Conservation (phyloP, 2,113 vertebrate genomes). For the Eolophus roseicapilla region DNA sequence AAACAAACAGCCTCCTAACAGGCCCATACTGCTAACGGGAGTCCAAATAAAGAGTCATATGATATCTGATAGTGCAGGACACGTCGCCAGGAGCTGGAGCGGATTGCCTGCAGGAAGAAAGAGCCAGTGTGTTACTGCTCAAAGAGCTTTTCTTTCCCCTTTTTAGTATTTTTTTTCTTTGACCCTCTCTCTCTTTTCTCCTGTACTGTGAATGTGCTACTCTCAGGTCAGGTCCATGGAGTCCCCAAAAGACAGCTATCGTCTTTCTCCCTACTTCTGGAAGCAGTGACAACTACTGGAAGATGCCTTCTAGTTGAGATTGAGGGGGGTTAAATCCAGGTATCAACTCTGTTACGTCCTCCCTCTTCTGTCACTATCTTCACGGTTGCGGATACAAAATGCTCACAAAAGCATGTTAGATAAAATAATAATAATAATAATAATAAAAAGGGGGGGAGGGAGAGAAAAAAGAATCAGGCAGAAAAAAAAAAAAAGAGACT, state of each 20-base stretch:
- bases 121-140: conserved; percentile 83
- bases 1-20: conserved; percentile 82
- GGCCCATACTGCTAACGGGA: conserved; percentile 82
- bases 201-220: conserved; percentile 73
- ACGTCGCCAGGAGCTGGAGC: conserved; percentile 82
- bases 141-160: conserved; percentile 83
- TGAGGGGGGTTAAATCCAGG: conserved; percentile 8
- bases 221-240: conserved; percentile 75
- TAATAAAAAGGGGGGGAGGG: not conserved
- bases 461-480: conserved; percentile 3
- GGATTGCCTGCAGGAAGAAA: conserved; percentile 86
- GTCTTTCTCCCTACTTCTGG: conserved; percentile 68
- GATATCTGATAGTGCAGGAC: conserved; percentile 86
- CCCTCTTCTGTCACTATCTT: not conserved
- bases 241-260: conserved; percentile 71
- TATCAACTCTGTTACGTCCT: conserved; percentile 15
- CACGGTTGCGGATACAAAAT: not conserved
- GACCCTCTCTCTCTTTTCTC: conserved; percentile 60
- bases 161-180: not conserved
- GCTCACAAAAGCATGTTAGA: not conserved
- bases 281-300: conserved; percentile 47
- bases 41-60: conserved; percentile 85
- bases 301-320: conserved; percentile 52
- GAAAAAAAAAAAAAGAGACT: not conserved
- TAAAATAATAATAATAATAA: not conserved